Percentiles rank a stretch among this genome's conserved stretches.
Conservation (phyloP, 1,140 invertebrate species). For the Globodera rostochiensis region DNA sequence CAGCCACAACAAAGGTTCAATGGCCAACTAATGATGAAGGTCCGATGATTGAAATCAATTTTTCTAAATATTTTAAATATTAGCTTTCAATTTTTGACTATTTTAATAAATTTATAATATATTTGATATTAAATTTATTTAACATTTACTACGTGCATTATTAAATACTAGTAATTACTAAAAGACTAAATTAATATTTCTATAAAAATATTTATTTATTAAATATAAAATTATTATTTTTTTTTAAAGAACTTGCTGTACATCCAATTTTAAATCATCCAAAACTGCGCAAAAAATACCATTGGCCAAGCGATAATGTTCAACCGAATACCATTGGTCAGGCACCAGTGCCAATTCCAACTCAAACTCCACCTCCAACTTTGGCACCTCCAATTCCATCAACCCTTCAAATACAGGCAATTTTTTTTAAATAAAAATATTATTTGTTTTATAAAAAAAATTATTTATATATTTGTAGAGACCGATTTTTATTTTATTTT, state of each 20-base stretch:
- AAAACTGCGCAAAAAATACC: conserved; percentile 4
- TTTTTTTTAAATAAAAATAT: too few relatives aligned
- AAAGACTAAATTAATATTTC: too few relatives aligned
- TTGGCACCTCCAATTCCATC: not conserved
- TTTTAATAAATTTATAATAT: too few relatives aligned
- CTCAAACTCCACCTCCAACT: not conserved
- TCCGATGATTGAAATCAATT: not conserved
- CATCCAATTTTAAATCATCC: conserved; percentile 4
- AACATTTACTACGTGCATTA: too few relatives aligned
- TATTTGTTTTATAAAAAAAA: too few relatives aligned
- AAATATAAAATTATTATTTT: not conserved
- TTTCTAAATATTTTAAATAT: not conserved
- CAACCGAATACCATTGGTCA: not conserved
- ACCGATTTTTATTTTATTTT: too few relatives aligned
- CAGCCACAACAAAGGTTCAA: not conserved
- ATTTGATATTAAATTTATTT: too few relatives aligned
- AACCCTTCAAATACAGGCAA: not conserved
- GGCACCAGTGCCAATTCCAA: not conserved
- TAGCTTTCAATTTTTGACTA: not conserved
- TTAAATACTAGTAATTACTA: too few relatives aligned
- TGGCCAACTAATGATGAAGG: not conserved
- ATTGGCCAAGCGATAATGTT: not conserved
- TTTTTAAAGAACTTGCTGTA: not conserved
- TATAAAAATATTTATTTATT: not conserved
- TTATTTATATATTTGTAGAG: too few relatives aligned